phyloP scores from a whole-genome alignment of 2,797 vertebrate genomes.

The Aldrovandia affinis region DNA sequence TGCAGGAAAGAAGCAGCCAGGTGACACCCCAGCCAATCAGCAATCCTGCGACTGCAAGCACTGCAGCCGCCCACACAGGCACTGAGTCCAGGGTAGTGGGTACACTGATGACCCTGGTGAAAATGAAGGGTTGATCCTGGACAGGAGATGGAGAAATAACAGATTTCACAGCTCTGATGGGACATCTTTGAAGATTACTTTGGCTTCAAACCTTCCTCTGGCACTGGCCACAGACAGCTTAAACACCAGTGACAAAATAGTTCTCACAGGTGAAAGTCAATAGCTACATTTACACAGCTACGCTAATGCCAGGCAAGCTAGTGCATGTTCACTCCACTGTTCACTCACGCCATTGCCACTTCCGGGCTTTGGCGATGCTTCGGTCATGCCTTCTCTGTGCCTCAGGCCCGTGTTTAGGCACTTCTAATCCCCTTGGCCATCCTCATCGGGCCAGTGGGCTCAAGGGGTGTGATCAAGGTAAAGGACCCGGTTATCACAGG shows the following conservation, averaged over 20 bases:
- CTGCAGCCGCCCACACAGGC: conserved; percentile 75
- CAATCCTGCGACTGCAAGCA: conserved; percentile 70
- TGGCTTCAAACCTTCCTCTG: not conserved
- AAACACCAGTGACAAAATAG: not conserved
- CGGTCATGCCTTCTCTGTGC: too few species aligned
- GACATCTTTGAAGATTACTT: not conserved
- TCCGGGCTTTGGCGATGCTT: too few species aligned
- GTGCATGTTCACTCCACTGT: too few species aligned
- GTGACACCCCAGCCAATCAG: conserved; percentile 67
- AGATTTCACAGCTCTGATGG: not conserved
- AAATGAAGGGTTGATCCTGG: conserved; percentile 86
- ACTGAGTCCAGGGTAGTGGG: conserved; percentile 36
- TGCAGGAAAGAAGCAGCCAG: conserved; percentile 63
- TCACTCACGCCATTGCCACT: too few species aligned
- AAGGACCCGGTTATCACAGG: too few species aligned
- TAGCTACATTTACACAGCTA: too few species aligned
- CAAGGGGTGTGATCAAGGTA: too few species aligned
- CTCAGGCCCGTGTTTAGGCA: too few species aligned
- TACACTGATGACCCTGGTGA: conserved; percentile 78
- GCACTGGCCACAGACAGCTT: not conserved
- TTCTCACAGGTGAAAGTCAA: not conserved
- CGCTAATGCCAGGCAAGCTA: too few species aligned
- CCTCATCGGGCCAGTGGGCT: too few species aligned
- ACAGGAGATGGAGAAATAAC: conserved; percentile 41
- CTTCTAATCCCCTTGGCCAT: too few species aligned